Conservation (phyloP, 2,888 invertebrate species). For the Erynnis tages region DNA sequence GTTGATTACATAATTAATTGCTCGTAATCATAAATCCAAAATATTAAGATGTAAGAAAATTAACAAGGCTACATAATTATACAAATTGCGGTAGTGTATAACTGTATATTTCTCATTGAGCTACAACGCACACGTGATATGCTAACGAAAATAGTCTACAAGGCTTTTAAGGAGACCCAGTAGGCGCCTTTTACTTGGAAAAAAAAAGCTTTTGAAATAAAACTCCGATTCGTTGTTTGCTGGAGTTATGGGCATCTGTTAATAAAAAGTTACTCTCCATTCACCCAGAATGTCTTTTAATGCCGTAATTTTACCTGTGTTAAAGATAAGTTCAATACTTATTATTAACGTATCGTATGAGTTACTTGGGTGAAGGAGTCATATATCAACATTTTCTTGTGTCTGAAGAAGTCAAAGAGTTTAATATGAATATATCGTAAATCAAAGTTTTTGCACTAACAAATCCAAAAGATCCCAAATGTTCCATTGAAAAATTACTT, state of each 20-base stretch:
- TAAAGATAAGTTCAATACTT: not conserved
- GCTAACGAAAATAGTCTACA: conserved; percentile 70
- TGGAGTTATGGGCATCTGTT: conserved; percentile 58
- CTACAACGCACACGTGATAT: conserved; percentile 49
- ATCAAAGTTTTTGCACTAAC: conserved; percentile 33
- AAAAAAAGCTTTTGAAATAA: conserved; percentile 69
- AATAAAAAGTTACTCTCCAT: conserved; percentile 71
- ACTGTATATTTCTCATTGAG: conserved; percentile 48
- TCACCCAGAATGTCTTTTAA: conserved; percentile 56
- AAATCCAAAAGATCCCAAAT: conserved; percentile 40
- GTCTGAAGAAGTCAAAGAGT: not conserved
- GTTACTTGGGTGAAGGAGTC: not conserved
- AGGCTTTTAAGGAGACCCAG: conserved; percentile 73
- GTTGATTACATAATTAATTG: too few relatives aligned
- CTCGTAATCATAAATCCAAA: too few relatives aligned
- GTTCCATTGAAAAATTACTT: conserved; percentile 45
- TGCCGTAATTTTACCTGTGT: conserved; percentile 1
- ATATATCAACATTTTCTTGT: too few relatives aligned
- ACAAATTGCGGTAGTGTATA: conserved; percentile 25
- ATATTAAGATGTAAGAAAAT: too few relatives aligned
- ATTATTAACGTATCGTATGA: not conserved
- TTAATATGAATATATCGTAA: not conserved
- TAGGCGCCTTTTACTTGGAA: conserved; percentile 69
- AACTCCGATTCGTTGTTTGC: conserved; percentile 68
- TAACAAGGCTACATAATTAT: too few relatives aligned